A percentile compares a stretch with the other conserved stretches of the same genome.
phyloP scores from a whole-genome alignment of 1,140 invertebrate species.

The Rhynchophorus ferrugineus region DNA sequence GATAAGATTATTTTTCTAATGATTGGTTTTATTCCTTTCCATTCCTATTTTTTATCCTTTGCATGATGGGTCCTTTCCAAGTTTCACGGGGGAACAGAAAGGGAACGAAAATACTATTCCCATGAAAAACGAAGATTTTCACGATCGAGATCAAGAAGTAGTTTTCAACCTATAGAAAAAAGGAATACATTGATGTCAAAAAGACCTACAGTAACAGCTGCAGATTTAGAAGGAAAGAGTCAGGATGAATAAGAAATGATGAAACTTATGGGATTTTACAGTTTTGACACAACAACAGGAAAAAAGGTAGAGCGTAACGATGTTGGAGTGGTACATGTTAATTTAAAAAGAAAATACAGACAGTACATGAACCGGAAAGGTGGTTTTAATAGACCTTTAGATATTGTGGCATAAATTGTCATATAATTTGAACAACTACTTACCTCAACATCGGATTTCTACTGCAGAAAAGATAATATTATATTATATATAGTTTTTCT shows the following conservation, averaged over 20 bases:
- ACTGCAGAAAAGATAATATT: constrained; percentile 15
- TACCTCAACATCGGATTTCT: constrained; percentile 21
- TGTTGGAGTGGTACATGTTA: constrained; percentile 85
- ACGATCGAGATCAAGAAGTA: constrained; percentile 46
- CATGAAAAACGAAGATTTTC: constrained; percentile 43
- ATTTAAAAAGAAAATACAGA: constrained; percentile 92
- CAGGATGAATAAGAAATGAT: constrained; percentile 95
- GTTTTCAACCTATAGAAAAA: constrained; percentile 42
- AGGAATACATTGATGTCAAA: constrained; percentile 41
- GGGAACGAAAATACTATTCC: constrained; percentile 39
- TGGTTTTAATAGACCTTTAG: constrained; percentile 95
- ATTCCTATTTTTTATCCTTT: no score
- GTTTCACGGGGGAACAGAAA: constrained; percentile 45
- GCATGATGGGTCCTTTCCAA: no score
- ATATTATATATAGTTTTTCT: no score
- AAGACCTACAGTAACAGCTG: constrained; percentile 56
- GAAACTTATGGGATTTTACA: constrained; percentile 93
- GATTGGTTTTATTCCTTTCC: no score
- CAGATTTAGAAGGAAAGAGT: constrained; percentile 70
- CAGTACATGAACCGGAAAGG: constrained; percentile 99
- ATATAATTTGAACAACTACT: constrained; percentile 27
- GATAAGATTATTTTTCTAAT: no score
- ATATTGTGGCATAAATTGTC: constrained; percentile 77
- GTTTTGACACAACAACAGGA: constrained; percentile 90
- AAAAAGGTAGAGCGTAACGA: constrained; percentile 93